These are phyloP conservation scores for Eublepharis macularius DNA, from an alignment of 2,113 vertebrate species.

Conservation along the genomic window DNA sequence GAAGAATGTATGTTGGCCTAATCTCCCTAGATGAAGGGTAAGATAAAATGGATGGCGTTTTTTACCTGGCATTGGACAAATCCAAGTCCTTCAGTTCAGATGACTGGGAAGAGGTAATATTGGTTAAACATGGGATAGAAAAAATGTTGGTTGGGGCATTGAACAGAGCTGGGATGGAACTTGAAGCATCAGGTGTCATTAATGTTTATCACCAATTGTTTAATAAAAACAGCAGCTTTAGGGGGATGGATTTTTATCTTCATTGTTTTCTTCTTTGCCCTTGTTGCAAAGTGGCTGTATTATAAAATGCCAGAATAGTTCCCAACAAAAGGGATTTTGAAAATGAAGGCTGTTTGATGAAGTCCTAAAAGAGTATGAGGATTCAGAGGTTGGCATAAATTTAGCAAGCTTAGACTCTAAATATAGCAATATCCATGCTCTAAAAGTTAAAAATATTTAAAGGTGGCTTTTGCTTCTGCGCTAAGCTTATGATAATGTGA, in stretches of 20 bases:
- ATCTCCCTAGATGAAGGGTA: no score
- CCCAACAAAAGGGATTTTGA: not conserved
- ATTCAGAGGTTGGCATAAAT: not conserved
- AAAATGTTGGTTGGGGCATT: no score
- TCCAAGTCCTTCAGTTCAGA: no score
- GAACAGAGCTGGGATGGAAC: no score
- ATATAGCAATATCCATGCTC: not conserved
- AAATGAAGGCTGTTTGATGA: not conserved
- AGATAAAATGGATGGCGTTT: no score
- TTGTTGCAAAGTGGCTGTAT: not conserved
- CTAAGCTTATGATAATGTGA: not conserved
- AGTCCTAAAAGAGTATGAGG: not conserved
- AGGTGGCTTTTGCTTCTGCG: not conserved
- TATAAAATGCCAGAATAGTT: not conserved
- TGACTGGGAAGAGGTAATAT: no score
- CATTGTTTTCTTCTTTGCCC: not conserved
- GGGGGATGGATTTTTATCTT: not conserved
- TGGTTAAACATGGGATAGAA: no score
- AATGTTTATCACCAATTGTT: not conserved
- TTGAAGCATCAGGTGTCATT: no score
- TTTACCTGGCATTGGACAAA: no score
- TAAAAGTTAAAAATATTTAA: slow-evolving; percentile 8
- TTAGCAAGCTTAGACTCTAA: not conserved
- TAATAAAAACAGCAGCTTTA: not conserved
- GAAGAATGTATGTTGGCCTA: no score